A percentile compares a stretch with the other conserved stretches of the same genome.
These are phyloP conservation scores for Mimas tiliae DNA, from an alignment of 2,888 invertebrate genomes.

Conservation along the genomic window DNA sequence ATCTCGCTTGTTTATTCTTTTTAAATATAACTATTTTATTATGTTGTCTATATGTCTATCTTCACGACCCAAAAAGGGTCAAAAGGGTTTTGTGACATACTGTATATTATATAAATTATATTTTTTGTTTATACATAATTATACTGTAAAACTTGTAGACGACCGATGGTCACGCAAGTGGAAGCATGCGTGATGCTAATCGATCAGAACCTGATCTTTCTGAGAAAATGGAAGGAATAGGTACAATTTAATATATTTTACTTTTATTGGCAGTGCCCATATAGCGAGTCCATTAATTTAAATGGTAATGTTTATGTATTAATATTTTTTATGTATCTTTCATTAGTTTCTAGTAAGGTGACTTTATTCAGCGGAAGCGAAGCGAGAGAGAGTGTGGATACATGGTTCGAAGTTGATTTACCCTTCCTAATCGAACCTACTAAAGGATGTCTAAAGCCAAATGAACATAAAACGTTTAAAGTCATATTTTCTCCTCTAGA, in stretches of 20 bases:
- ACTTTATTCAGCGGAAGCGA: slow-evolving; percentile 69
- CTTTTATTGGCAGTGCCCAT: not conserved
- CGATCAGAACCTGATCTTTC: slow-evolving; percentile 24
- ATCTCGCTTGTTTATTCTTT: no score
- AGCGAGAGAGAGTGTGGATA: slow-evolving; percentile 69
- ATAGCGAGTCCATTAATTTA: not conserved
- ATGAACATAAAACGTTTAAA: slow-evolving; percentile 64
- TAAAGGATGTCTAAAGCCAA: slow-evolving; percentile 71
- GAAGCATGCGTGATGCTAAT: slow-evolving; percentile 24
- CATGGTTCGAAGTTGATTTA: slow-evolving; percentile 73
- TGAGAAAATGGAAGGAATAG: slow-evolving; percentile 31
- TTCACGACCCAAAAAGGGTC: no score
- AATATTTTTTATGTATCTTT: no score
- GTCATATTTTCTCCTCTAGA: slow-evolving; percentile 84
- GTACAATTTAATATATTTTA: slow-evolving; percentile 18
- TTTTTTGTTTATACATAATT: not conserved
- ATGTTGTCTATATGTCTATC: no score
- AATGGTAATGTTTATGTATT: not conserved
- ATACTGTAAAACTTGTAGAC: not conserved
- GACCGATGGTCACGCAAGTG: not conserved
- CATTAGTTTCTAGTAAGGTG: slow-evolving; percentile 60
- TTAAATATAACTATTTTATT: no score
- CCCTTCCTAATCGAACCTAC: slow-evolving; percentile 82
- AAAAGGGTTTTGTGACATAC: no score
- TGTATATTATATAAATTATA: no score